phyloP scores from a whole-genome alignment of 2,888 invertebrate genomes.

The Strigamia crassipes region DNA sequence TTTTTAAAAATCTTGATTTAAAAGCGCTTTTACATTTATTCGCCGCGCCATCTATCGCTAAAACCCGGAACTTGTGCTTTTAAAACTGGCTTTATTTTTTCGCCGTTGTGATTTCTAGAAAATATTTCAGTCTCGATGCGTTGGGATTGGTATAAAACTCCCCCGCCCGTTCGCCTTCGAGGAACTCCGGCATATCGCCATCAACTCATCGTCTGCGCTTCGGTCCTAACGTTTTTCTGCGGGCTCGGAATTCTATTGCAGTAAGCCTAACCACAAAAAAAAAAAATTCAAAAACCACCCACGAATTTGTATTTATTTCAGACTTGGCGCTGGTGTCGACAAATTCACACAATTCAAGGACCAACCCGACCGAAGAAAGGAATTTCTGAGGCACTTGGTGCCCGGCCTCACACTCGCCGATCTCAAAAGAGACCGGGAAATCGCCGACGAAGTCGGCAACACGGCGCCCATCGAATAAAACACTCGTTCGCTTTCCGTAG shows the following conservation, averaged over 20 bases:
- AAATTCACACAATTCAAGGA: neutral
- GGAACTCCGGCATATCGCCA: neutral
- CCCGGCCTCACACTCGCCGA: neutral
- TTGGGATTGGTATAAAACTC: neutral
- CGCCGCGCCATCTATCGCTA: neutral
- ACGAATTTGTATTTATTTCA: no score
- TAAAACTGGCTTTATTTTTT: neutral
- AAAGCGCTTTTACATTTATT: neutral
- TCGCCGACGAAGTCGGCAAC: neutral
- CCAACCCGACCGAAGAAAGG: neutral
- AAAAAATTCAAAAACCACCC: no score
- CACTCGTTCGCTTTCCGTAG: no score
- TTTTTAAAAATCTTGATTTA: no score
- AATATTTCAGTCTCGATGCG: neutral
- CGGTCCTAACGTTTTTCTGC: neutral
- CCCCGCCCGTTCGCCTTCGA: neutral
- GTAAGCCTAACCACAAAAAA: neutral
- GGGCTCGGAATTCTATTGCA: neutral
- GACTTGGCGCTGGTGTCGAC: neutral
- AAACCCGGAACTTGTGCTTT: neutral
- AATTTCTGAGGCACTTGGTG: neutral
- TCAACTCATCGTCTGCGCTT: neutral
- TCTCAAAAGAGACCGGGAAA: neutral
- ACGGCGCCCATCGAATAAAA: neutral
- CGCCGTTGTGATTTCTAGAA: no score